Evolutionary conservation across 1,140 invertebrate species (phyloP), one percentile per base, ranked within the genome.

Genomic region (Eriocheir sinensis): DNA sequence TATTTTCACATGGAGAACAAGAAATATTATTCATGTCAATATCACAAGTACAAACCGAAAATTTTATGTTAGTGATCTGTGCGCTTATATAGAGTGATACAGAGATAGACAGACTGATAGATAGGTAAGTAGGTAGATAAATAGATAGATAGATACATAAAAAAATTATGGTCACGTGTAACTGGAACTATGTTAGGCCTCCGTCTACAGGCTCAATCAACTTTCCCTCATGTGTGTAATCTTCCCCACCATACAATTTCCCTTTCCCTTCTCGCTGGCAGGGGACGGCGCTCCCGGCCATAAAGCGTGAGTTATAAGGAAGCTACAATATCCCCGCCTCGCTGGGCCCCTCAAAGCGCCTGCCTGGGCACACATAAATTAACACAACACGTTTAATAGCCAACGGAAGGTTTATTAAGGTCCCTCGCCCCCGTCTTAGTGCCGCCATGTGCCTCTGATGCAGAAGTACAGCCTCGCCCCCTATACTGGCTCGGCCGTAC

Each of bases 231-330:
- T n/a, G 21, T 72, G 0, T n/a, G 60, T 72, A n/a, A 4, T 1
- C 60, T 72, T 8, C 60, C n/a, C 27, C 60, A 72, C 60, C n/a
- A n/a, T n/a, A n/a, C n/a, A n/a, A n/a, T 72, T 72, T 21, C n/a
- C n/a, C 60, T n/a, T 72, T 72, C 27, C 12, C 21, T 72, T 72
- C 21, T 72, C 60, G n/a, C 0, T 72, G 60, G 21, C 0, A 4
- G 60, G 60, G 0, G 27, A 72, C 27, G 60, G 4, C 27, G 1
- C 21, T 27, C 60, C 12, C 12, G n/a, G 44, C 89, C 93, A 94
- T 94, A 94, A 94, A 93, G 30, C 40, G 60, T 60, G 3, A 8
- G 86, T 44, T 36, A 6, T 93, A 89, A 94, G 89, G 86, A 94
- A 94, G 93, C 81, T 40, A 36, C 83, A 40, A 89, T 94, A 48